Base-by-base conservation (phyloP, 2,797 vertebrate species). In the Spondyliosoma cantharus region DNA sequence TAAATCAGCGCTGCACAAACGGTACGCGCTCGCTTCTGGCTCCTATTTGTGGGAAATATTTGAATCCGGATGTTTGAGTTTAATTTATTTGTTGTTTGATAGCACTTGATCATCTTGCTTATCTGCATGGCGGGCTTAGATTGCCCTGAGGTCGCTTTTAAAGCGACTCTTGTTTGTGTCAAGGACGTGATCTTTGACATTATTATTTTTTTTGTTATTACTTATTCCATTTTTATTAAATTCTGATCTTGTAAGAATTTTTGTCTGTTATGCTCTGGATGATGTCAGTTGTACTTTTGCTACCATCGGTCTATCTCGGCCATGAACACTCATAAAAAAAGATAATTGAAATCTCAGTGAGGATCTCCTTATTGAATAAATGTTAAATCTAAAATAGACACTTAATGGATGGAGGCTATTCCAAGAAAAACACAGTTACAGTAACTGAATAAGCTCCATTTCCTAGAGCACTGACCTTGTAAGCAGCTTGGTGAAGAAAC, bases 51-150 rank as follows among this genome's bases (percentile, higher is more conserved):
- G 24, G 65, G 62, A 61, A 37, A 48, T 70, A 78, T 79, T 76
- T 73, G n/a, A 80, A 65, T 82, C 22, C 25, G 53, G 56, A 79
- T 49, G 66, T 83, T 82, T 81, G 29, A 66, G 64, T 74, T 19
- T 48, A 77, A 85, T 80, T 73, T 16, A 80, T 74, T 56, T 72
- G 42, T 52, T 80, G 71, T 85, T 83, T 71, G 66, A 77, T 50
- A 37, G 7, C 46, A 76, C 73, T 50, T 67, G 48, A 78, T 75
- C 43, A 53, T 57, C 12, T 25, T 37, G 49, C 59, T 71, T 80
- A 69, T 82, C 62, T 64, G 22, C 78, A 58, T 65, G 54, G 73
- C 71, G 56, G 14, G 37, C 70, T 71, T 48, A 25, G 20, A 77
- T 69, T 63, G 19, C 27, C 79, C 64, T 27, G 12, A 49, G 57